Conservation (phyloP, 2,113 vertebrate species). For the Noctilio leporinus region DNA sequence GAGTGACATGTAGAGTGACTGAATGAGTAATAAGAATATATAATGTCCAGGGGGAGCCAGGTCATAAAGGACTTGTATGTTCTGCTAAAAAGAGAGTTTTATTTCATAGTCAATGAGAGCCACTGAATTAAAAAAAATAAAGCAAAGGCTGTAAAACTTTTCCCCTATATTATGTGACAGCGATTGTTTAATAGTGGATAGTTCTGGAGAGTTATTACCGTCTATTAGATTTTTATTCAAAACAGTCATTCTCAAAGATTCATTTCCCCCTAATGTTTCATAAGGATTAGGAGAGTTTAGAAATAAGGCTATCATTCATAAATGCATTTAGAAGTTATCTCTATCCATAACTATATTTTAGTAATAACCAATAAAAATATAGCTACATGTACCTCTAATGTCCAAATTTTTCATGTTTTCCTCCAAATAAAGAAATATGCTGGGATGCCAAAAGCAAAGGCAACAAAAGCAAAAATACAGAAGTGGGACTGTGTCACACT, state of each 20-base stretch:
- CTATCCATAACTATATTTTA: neutral
- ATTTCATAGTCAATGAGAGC: neutral
- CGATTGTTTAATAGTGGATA: neutral
- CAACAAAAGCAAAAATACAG: neutral
- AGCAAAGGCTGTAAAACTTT: neutral
- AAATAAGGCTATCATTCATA: neutral
- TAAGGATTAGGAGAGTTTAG: neutral
- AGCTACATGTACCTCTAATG: neutral
- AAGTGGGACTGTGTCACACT: neutral
- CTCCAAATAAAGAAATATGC: neutral
- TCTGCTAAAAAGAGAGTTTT: neutral
- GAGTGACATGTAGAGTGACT: neutral
- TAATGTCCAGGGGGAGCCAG: accelerated
- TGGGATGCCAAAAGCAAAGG: neutral
- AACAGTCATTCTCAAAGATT: neutral
- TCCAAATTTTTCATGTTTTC: neutral
- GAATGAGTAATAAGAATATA: neutral
- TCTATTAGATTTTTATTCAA: neutral
- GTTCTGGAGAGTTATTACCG: neutral
- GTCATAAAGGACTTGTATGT: neutral
- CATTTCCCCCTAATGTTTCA: neutral
- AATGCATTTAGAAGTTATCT: neutral
- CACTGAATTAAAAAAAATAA: neutral
- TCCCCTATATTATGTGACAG: neutral
- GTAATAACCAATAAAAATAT: neutral